Percentiles rank a stretch among this genome's conserved stretches.
Evolutionary conservation across 2,888 invertebrate species (phyloP).

Genomic region (Bunonema sp.): DNA sequence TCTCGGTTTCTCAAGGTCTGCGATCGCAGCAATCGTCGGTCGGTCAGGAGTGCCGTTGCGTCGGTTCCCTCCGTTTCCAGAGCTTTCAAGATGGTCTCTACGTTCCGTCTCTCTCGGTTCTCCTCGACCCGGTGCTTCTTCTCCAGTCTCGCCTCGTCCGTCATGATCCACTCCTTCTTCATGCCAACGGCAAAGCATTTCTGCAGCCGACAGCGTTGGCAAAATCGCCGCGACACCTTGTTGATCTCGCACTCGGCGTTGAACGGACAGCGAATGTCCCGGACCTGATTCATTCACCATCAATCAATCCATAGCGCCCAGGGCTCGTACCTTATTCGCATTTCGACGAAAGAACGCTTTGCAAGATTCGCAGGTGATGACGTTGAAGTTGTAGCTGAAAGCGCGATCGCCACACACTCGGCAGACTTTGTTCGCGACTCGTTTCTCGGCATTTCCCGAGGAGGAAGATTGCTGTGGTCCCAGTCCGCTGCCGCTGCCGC

Average conservation of each 20-base stretch:
- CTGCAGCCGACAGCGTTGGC: conserved; percentile 80
- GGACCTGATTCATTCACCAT: conserved; percentile 7
- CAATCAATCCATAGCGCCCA: neutral
- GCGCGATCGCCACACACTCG: conserved; percentile 72
- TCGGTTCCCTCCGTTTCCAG: too few relatives aligned
- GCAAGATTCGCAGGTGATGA: conserved; percentile 70
- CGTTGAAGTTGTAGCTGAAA: conserved; percentile 41
- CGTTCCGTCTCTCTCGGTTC: conserved; percentile 33
- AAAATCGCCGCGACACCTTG: conserved; percentile 66
- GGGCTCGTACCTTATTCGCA: conserved; percentile 54
- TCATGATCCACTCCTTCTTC: conserved; percentile 43
- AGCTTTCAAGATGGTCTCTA: too few relatives aligned
- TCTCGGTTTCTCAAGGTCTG: too few relatives aligned
- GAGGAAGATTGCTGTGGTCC: too few relatives aligned
- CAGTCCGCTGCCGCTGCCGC: too few relatives aligned
- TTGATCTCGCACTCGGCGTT: conserved; percentile 36
- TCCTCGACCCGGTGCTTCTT: conserved; percentile 39
- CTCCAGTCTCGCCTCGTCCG: conserved; percentile 36
- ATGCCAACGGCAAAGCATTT: conserved; percentile 62
- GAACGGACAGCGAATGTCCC: conserved; percentile 39
- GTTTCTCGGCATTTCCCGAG: too few relatives aligned
- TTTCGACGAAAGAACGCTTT: conserved; percentile 89
- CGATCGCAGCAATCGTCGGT: too few relatives aligned
- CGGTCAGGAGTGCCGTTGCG: too few relatives aligned
- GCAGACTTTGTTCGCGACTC: too few relatives aligned